phyloP scores from a whole-genome alignment of 2,113 vertebrate species.

The Amblyornis subalaris region DNA sequence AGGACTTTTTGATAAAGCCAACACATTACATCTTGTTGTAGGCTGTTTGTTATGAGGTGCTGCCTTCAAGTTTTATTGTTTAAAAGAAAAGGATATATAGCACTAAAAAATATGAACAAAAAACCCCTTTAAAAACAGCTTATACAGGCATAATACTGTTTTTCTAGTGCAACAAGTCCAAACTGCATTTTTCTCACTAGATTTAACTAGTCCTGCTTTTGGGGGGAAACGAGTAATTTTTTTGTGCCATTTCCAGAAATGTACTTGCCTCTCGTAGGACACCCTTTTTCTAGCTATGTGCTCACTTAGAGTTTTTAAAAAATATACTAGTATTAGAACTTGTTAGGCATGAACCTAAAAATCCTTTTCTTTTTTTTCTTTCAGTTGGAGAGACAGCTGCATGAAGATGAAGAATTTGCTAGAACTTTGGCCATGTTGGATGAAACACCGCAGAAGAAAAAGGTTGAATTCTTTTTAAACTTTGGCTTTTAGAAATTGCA shows the following conservation, averaged over 20 bases:
- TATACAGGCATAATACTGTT: not conserved
- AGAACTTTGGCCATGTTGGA: constrained; percentile 91
- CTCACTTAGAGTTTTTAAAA: not conserved
- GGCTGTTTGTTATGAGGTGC: not conserved
- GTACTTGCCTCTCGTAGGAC: not conserved
- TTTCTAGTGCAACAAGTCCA: not conserved
- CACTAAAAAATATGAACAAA: not conserved
- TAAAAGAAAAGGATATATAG: not conserved
- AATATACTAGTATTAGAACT: not conserved
- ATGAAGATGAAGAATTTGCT: constrained; percentile 94
- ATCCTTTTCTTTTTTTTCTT: not conserved
- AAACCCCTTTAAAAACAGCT: not conserved
- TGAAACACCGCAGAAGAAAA: constrained; percentile 82
- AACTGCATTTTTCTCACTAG: not conserved
- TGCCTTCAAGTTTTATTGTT: not conserved
- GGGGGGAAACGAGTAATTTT: not conserved
- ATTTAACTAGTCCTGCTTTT: not conserved
- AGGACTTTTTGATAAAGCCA: not conserved
- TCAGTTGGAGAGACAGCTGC: constrained; percentile 90
- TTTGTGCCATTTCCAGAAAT: not conserved
- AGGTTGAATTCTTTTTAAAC: constrained; percentile 68
- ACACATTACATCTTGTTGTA: not conserved
- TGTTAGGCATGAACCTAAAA: not conserved
- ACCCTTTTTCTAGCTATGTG: not conserved
- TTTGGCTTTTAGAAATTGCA: not conserved